These are phyloP conservation scores for Plectrocnemia conspersa DNA, from an alignment of 1,140 invertebrate genomes.

Conservation along the genomic window DNA sequence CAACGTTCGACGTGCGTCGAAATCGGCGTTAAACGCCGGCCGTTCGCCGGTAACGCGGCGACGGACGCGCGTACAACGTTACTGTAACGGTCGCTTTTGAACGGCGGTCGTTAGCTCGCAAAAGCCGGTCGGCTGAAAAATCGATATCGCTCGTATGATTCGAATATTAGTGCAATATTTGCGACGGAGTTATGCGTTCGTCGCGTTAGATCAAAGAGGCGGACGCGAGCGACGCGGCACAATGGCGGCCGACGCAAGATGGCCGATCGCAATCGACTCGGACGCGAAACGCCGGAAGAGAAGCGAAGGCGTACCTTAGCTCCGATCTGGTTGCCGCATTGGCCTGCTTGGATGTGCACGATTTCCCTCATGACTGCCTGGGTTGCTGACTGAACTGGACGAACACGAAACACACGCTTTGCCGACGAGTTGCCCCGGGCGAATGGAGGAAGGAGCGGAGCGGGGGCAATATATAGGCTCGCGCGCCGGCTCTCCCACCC, in stretches of 20 bases:
- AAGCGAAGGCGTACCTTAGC: constrained; percentile 55
- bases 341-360: constrained; percentile 70
- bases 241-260: background rate
- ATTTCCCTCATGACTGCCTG: constrained; percentile 65
- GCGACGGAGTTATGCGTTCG: too few relatives aligned
- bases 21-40: background rate
- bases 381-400: background rate
- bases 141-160: too few relatives aligned
- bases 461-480: constrained; percentile 13
- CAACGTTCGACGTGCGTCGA: constrained; percentile 7
- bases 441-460: constrained; percentile 3
- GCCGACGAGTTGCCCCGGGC: constrained; percentile 12
- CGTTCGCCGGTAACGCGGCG: background rate
- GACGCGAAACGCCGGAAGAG: background rate
- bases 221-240: background rate
- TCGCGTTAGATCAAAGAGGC: background rate
- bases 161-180: too few relatives aligned
- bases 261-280: background rate
- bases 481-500: background rate
- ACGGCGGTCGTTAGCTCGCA: background rate
- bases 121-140: constrained; percentile 1
- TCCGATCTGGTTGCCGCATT: constrained; percentile 74
- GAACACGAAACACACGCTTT: constrained; percentile 8
- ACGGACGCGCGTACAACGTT: background rate
- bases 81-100: too few relatives aligned